These are phyloP conservation scores for Discoglossus pictus DNA, from an alignment of 2,797 vertebrate species.

Conservation along the genomic window DNA sequence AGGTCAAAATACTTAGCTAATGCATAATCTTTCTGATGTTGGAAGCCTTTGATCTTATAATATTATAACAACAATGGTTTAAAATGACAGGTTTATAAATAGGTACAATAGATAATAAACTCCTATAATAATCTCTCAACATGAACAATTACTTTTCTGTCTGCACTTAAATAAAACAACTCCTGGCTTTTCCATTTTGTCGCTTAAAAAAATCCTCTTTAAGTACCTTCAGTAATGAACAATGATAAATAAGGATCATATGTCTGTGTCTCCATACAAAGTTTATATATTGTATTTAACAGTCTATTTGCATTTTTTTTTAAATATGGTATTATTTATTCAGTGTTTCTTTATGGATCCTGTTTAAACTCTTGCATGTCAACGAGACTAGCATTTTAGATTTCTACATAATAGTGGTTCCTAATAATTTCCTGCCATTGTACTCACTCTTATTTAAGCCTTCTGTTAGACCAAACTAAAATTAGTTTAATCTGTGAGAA, in stretches of 20 bases:
- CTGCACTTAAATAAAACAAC: constrained; percentile 19
- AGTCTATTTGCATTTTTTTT: too few relatives aligned
- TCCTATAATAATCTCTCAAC: constrained; percentile 22
- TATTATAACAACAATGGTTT: constrained; percentile 43
- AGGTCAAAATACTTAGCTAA: constrained; percentile 23
- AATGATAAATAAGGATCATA: neutral
- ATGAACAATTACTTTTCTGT: constrained; percentile 34
- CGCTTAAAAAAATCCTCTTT: constrained; percentile 21
- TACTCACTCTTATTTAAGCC: too few relatives aligned
- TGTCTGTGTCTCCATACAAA: neutral
- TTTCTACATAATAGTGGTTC: too few relatives aligned
- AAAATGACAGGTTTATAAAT: constrained; percentile 38
- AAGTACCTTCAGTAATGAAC: constrained; percentile 1
- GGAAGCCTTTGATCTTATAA: constrained; percentile 43
- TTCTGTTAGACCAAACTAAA: too few relatives aligned
- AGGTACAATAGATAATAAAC: constrained; percentile 38
- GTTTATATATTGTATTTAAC: too few relatives aligned
- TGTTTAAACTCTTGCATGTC: too few relatives aligned
- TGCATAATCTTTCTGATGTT: constrained; percentile 38
- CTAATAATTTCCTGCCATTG: too few relatives aligned
- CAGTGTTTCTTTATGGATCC: too few relatives aligned
- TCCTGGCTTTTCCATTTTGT: neutral
- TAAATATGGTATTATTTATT: too few relatives aligned
- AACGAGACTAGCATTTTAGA: too few relatives aligned
- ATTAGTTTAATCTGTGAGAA: too few relatives aligned